phyloP scores from a whole-genome alignment of 2,797 vertebrate species.

The Lagorchestes hirsutus region DNA sequence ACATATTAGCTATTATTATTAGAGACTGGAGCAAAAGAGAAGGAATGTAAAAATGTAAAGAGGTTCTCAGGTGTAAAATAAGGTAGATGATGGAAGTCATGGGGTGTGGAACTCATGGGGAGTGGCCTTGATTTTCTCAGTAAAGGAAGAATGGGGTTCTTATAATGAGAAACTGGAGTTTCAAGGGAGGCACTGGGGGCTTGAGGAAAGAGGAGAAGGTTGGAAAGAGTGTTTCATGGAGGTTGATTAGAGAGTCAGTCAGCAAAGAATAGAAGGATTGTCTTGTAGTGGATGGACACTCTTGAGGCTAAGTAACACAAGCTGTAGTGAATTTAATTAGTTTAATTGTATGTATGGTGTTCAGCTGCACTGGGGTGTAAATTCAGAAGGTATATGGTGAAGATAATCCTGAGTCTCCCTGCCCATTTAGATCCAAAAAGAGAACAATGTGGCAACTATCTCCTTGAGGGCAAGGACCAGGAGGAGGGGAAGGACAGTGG shows the following conservation, averaged over 20 bases:
- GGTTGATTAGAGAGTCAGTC: neutral
- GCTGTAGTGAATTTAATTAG: neutral
- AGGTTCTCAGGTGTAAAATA: neutral
- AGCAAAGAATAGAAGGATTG: neutral
- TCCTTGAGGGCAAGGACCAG: no score
- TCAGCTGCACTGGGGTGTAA: neutral
- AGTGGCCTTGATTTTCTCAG: neutral
- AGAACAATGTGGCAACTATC: neutral
- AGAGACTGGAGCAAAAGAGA: neutral
- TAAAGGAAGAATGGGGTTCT: neutral
- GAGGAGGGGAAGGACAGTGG: no score
- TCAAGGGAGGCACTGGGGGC: neutral
- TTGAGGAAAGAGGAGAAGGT: neutral
- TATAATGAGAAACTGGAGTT: neutral
- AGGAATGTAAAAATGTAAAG: neutral
- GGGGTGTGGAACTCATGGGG: neutral
- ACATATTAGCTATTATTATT: neutral
- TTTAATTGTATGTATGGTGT: neutral
- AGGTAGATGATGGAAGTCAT: neutral
- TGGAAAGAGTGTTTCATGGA: neutral
- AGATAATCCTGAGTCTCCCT: neutral
- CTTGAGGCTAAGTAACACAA: neutral
- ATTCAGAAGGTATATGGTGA: neutral
- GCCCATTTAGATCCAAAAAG: neutral
- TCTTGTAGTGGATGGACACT: neutral